Percentiles rank a stretch among this genome's conserved stretches.
Conservation (phyloP, 2,113 vertebrate genomes). For the Varanus komodoensis region DNA sequence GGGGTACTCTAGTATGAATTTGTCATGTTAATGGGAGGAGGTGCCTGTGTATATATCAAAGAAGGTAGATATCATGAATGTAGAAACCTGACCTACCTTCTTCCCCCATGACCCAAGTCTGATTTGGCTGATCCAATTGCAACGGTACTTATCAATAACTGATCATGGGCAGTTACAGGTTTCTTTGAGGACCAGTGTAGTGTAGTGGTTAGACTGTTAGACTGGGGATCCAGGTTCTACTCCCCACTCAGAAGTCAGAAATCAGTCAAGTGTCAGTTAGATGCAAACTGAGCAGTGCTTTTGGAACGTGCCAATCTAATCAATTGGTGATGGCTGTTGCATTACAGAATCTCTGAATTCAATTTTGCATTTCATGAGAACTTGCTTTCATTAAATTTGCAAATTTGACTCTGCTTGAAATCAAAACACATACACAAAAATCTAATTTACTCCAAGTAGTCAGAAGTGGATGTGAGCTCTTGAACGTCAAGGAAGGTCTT, state of each 20-base stretch:
- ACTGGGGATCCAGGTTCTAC: too few relatives aligned
- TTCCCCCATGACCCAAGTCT: background rate
- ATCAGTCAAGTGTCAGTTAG: background rate
- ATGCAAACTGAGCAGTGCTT: background rate
- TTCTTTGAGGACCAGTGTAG: too few relatives aligned
- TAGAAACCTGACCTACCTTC: background rate
- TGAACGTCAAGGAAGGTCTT: background rate
- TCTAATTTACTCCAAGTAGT: background rate
- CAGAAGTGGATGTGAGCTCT: background rate
- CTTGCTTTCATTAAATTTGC: background rate
- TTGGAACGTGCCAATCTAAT: background rate
- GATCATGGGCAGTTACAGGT: too few relatives aligned
- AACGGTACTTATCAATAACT: too few relatives aligned
- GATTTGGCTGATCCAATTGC: too few relatives aligned
- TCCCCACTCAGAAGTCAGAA: too few relatives aligned
- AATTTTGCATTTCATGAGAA: background rate
- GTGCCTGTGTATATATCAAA: background rate
- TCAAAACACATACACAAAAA: background rate
- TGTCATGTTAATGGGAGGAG: background rate
- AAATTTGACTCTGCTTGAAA: background rate
- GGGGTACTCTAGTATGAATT: background rate
- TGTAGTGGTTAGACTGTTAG: too few relatives aligned
- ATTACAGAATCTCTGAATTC: too few relatives aligned
- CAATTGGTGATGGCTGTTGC: background rate
- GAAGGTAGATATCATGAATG: background rate